phyloP scores from a whole-genome alignment of 2,113 vertebrate species.

The Ascaphus truei region DNA sequence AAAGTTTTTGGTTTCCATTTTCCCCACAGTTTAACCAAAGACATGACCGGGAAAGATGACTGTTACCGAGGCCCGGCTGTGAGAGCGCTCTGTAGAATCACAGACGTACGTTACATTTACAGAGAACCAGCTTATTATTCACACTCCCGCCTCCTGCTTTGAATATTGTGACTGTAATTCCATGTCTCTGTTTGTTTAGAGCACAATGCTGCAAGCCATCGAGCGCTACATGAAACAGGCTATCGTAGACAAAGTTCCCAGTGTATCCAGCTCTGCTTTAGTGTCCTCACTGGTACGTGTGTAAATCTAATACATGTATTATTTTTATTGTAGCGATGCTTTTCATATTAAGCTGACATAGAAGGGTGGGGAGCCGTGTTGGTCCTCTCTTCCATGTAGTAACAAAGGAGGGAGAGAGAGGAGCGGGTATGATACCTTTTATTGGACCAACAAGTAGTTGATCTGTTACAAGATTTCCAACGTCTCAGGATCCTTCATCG shows the following conservation, averaged over 20 bases:
- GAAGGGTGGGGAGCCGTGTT: too few relatives aligned
- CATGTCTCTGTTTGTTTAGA: constrained; percentile 50
- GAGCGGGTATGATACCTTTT: too few relatives aligned
- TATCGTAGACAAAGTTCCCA: constrained; percentile 74
- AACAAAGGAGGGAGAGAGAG: too few relatives aligned
- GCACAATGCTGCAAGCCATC: constrained; percentile 73
- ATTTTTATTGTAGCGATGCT: too few relatives aligned
- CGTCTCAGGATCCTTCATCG: too few relatives aligned
- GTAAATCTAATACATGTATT: neutral
- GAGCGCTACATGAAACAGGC: constrained; percentile 81
- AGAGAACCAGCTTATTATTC: neutral
- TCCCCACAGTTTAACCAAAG: constrained; percentile 68
- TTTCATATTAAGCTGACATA: too few relatives aligned
- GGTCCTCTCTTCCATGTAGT: too few relatives aligned
- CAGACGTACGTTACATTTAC: constrained; percentile 62
- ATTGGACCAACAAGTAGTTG: neutral
- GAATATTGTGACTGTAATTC: neutral
- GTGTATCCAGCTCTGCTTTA: constrained; percentile 75
- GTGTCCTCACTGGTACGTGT: constrained; percentile 72
- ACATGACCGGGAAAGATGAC: constrained; percentile 80
- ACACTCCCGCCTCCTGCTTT: neutral
- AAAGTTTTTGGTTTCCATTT: neutral
- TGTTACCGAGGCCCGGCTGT: constrained; percentile 72
- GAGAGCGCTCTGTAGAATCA: constrained; percentile 72
- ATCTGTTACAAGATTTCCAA: too few relatives aligned